phyloP scores from a whole-genome alignment of 2,888 invertebrate species.

The Agrotis exclamationis region DNA sequence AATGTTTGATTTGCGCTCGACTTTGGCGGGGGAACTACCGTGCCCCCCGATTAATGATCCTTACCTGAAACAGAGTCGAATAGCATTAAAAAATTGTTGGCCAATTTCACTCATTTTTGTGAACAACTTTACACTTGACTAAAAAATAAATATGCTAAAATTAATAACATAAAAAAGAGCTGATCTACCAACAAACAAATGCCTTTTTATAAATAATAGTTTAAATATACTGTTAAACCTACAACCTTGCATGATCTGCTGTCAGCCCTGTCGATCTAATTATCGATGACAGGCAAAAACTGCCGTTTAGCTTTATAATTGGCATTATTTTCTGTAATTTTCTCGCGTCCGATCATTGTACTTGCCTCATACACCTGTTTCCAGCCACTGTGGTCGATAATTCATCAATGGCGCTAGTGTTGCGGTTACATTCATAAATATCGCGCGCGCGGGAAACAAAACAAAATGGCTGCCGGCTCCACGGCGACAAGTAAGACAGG shows the following conservation, averaged over 20 bases:
- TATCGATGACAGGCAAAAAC: slow-evolving; percentile 45
- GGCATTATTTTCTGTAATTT: slow-evolving; percentile 59
- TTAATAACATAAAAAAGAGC: too few species aligned
- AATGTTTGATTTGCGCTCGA: too few species aligned
- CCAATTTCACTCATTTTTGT: too few species aligned
- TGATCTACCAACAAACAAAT: too few species aligned
- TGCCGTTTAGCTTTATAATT: slow-evolving; percentile 53
- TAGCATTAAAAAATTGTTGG: too few species aligned
- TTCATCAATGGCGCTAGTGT: slow-evolving; percentile 76
- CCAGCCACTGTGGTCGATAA: slow-evolving; percentile 52
- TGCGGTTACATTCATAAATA: slow-evolving; percentile 73
- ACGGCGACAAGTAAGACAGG: slow-evolving; percentile 63
- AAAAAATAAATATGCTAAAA: too few species aligned
- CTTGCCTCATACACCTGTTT: slow-evolving; percentile 44
- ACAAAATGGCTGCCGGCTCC: slow-evolving; percentile 70
- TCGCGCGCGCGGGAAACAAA: slow-evolving; percentile 70
- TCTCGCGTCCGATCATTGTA: slow-evolving; percentile 52
- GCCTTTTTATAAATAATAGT: not conserved
- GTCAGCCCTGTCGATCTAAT: slow-evolving; percentile 56
- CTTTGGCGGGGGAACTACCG: too few species aligned
- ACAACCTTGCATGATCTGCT: slow-evolving; percentile 13
- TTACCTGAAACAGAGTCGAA: too few species aligned
- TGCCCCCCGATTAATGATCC: too few species aligned
- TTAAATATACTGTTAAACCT: slow-evolving; percentile 16
- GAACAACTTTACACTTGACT: too few species aligned